Base-by-base conservation (phyloP, 2,797 vertebrate genomes). In the Syncerus caffer region DNA sequence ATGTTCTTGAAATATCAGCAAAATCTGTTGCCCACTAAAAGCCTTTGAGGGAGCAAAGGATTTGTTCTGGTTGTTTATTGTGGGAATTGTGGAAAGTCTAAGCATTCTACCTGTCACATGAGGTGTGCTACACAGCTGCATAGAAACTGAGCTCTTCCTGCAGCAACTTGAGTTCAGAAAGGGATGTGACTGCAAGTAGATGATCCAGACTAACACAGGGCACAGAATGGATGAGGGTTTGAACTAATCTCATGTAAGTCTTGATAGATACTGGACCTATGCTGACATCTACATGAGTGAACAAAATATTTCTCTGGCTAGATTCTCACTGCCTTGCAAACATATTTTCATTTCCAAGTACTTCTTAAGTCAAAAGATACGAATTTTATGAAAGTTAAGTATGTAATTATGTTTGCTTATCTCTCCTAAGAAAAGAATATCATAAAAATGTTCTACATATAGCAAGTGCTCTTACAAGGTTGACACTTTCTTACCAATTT, bases 331-430 rank as follows among this genome's bases (percentile, higher is more conserved):
- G 53, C 10, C 64, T 94, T 82, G 78, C 31, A 98, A 95, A 88
- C 10, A 15, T 23, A 84, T 78, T 92, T 96, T 93, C n/a, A 86
- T 60, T 80, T 67, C 31, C 38, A 60, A 92, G 11, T 50, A 79
- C 42, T 55, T 94, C 80, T 93, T 79, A 74, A 93, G 23, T 94
- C 76, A 95, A 96, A 94, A 92, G 55, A 90, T 12, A 58, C 16
- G 90, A 45, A 50, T n/a, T 53, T 62, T 78, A 82, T 90, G 90
- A 90, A 89, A 90, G 23, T 23, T 78, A 90, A 95, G 7, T 19
- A 92, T 14, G n/a, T 25, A 84, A 47, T 78, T 86, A n/a, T 34
- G 1, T 89, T 64, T 85, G 23, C 55, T 90, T 94, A 25, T 50
- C 45, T 85, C 76, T 85, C 55, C 64, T 55, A 89, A 92, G 76